Evolutionary conservation across 2,113 vertebrate genomes (phyloP).

Genomic region (Todiramphus saurophagus): DNA sequence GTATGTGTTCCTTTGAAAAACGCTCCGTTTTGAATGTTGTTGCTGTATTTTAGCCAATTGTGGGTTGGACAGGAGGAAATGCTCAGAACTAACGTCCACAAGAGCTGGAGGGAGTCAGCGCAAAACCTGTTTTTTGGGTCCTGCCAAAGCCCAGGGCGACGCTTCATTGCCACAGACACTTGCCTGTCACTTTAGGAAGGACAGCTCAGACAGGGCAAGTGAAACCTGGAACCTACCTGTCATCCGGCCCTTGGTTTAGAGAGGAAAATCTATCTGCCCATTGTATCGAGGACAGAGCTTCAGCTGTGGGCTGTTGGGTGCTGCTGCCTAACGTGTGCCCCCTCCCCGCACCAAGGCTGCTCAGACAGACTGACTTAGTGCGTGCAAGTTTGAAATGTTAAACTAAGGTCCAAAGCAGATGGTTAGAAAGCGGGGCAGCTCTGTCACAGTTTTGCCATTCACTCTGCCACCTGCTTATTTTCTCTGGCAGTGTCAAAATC

Average conservation of each 20-base stretch:
- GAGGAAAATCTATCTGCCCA: background rate
- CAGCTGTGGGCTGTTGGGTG: fast-evolving
- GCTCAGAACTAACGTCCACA: background rate
- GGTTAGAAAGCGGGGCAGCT: background rate
- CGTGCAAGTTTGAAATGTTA: background rate
- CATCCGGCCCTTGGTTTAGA: background rate
- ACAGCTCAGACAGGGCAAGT: background rate
- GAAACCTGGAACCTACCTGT: background rate
- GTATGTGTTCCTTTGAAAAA: background rate
- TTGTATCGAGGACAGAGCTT: too few relatives aligned
- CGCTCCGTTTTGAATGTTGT: background rate
- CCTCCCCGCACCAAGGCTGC: background rate
- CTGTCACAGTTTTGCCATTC: background rate
- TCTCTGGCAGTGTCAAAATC: background rate
- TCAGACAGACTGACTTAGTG: background rate
- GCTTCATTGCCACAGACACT: fast-evolving
- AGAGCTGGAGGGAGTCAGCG: background rate
- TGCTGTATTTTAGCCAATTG: fast-evolving
- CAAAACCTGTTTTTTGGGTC: background rate
- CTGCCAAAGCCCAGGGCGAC: background rate
- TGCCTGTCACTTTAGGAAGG: background rate
- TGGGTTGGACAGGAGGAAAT: background rate
- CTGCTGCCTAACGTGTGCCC: fast-evolving
- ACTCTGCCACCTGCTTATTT: conserved; percentile 19
- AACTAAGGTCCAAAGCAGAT: background rate